Evolutionary conservation across 2,113 vertebrate species (phyloP).

Genomic region (Pontoporia blainvillei): DNA sequence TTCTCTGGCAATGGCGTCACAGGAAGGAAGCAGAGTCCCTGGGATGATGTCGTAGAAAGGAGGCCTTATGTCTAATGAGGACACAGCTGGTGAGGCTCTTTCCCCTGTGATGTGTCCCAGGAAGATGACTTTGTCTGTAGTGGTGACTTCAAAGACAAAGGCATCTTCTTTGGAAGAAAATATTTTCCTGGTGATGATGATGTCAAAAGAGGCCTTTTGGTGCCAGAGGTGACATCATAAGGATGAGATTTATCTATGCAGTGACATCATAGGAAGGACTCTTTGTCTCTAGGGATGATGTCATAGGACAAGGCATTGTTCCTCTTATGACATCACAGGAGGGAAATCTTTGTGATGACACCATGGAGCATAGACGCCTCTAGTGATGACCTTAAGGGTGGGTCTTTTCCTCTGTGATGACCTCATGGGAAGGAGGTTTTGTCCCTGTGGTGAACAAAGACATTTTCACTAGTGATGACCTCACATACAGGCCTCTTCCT

Average conservation of each 20-base stretch:
- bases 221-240: neutral
- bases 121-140: constrained; percentile 58
- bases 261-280: neutral
- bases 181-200: neutral
- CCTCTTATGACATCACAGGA: neutral
- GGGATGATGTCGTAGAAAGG: neutral
- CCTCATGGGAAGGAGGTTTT: neutral
- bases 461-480: neutral
- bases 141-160: neutral
- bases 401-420: neutral
- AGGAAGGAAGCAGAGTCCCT: neutral
- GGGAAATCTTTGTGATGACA: neutral
- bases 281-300: neutral
- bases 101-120: neutral
- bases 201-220: neutral
- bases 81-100: neutral
- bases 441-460: neutral
- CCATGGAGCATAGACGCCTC: neutral
- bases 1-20: constrained; percentile 16
- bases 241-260: neutral
- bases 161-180: neutral
- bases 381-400: neutral
- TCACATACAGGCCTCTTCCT: constrained; percentile 5
- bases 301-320: neutral
- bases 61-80: neutral